Base-by-base conservation (phyloP, 2,797 vertebrate genomes). In the Trachurus trachurus region DNA sequence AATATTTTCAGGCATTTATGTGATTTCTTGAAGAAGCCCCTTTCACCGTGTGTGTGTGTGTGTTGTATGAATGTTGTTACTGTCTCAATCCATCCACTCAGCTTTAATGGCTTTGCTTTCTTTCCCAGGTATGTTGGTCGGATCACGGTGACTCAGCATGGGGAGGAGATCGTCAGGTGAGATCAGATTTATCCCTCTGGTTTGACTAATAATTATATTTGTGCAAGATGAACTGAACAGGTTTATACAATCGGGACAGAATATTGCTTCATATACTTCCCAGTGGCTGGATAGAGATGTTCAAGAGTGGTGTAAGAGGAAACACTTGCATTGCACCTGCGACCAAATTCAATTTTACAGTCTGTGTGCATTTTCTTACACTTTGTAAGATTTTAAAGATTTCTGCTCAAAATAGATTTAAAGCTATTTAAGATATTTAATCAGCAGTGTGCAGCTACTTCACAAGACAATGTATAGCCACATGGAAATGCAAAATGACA, bases 111-210 rank as follows among this genome's bases (percentile, higher is more conserved):
- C 19, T 74, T 17, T 54, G 65, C 34, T 37, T 9, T 73, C 39
- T 80, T 77, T 89, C 83, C 15, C 86, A 99, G 98, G 93, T 99
- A 98, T 93, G 96, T 99, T 76, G 98, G 98, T 74, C 95, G 97
- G 88, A 96, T 99, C 81, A 98, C 96, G 4, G 81, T 99, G 89
- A 97, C 93, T 80, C 96, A 97, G 4, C 95, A 96, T 21, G 95
- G 92, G 74, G 98, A 98, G 84, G 98, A 99, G 91, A 96, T 99
- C 15, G 97, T 99, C 80, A 96, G 97, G 98, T 99, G 94, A 96
- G 95, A 57, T 39, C 74, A 66, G 12, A 52, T 68, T 54, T 49
- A 58, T 90, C 37, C 50, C 49, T 8, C 16, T 39, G 17, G 37
- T 61, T 12, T 73, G 42, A 16, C 22, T 39, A 10, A 16, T 69